Evolutionary conservation across 2,797 vertebrate genomes (phyloP), one percentile per base, ranked within the genome.

Genomic region (Crenuchus spilurus): DNA sequence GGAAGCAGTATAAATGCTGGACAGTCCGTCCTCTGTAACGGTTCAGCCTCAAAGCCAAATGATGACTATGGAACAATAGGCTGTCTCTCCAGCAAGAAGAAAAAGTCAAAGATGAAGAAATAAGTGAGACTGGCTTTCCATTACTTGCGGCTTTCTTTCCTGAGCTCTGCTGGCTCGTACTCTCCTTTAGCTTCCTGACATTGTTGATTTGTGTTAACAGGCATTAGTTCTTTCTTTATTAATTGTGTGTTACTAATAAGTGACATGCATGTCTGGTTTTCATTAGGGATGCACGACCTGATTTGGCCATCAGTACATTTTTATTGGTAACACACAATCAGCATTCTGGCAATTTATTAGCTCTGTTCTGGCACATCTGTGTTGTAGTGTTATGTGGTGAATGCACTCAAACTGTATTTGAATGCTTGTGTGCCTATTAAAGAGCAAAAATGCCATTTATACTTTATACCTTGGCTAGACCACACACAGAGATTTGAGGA

Each of bases 11-110:
- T 46, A 52, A 51, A 22, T 42, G 58, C 44, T 2, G 42, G 54
- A 75, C 79, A 64, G 9, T 67, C 75, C 44, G 75, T 58, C 48
- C 76, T 84, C 33, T 82, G 80, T 70, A 86, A 87, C 2, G 81
- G 80, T 20, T 60, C 78, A 0, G 62, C 51, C 2, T 71, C 74
- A 48, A 60, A 28, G 39, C 60, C 35, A 16, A 77, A 78, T 7
- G 54, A 72, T n/a, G 72, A 86, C 46, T 18, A 55, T 44, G 66
- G 79, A 14, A 78, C 62, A 37, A 79, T 80, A 5, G 82, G 86
- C 42, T 90, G 87, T 51, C 51, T 91, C 61, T 87, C 72, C 9
- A 82, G 54, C 44, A 89, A 83, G 77, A 91, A 84, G 76, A 88
- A 83, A 77, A 88, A 77, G 48, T 86, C 76, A 22, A 89, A 87